Conservation (phyloP, 2,888 invertebrate species). For the Odontocolon sp. region DNA sequence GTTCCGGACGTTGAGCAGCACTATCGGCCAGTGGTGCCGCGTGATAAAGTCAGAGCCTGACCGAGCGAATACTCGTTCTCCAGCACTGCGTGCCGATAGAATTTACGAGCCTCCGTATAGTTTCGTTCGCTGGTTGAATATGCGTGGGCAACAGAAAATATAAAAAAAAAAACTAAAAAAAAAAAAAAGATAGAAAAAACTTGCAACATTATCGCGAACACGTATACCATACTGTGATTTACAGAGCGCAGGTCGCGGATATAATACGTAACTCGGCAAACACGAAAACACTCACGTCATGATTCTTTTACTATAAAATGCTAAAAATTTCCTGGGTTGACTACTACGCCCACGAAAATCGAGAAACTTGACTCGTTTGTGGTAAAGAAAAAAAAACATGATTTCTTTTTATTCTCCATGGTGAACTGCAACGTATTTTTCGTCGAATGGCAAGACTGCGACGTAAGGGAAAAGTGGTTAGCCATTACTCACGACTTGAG, state of each 20-base stretch:
- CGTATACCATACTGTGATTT: conserved; percentile 19
- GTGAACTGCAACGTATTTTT: too few relatives aligned
- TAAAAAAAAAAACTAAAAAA: background rate
- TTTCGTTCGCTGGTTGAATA: background rate
- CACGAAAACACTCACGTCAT: background rate
- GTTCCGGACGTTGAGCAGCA: conserved; percentile 28
- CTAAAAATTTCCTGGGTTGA: background rate
- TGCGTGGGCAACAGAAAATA: conserved; percentile 1
- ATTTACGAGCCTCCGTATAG: conserved; percentile 47
- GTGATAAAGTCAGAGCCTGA: conserved; percentile 37
- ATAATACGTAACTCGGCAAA: background rate
- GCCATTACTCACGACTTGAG: background rate
- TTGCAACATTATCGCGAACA: conserved; percentile 29
- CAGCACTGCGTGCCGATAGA: conserved; percentile 26
- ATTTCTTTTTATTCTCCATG: too few relatives aligned
- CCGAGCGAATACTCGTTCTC: conserved; percentile 8
- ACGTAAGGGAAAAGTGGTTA: background rate
- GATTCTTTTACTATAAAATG: background rate
- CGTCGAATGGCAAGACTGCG: too few relatives aligned
- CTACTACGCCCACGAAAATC: too few relatives aligned
- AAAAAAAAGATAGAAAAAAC: conserved; percentile 27
- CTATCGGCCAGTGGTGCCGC: background rate
- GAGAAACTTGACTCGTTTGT: too few relatives aligned
- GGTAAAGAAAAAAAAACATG: too few relatives aligned
- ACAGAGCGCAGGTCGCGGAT: conserved; percentile 32